Percentiles rank a stretch among this genome's conserved stretches.
These are phyloP conservation scores for Neosilurus hyrtlii DNA, from an alignment of 2,797 vertebrate genomes.

Conservation along the genomic window DNA sequence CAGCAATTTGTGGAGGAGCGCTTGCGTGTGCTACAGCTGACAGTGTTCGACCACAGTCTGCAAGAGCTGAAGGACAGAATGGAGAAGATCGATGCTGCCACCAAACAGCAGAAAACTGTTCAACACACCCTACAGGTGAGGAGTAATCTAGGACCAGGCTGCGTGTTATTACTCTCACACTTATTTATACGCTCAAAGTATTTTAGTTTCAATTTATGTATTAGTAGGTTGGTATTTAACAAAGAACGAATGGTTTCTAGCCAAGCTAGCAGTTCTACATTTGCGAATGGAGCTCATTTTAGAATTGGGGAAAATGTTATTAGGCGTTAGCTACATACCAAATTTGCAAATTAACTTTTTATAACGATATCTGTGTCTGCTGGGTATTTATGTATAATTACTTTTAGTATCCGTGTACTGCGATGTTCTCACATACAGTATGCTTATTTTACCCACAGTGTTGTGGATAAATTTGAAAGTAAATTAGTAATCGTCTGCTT, in stretches of 20 bases:
- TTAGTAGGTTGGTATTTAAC: background rate
- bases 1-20: conserved; percentile 90
- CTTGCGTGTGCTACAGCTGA: conserved; percentile 79
- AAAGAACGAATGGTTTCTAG: too few relatives aligned
- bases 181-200: background rate
- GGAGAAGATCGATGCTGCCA: conserved; percentile 88
- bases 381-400: background rate
- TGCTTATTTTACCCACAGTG: background rate
- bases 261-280: background rate
- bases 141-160: background rate
- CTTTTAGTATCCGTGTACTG: background rate
- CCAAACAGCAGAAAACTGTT: conserved; percentile 83
- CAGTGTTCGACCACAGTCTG: conserved; percentile 85
- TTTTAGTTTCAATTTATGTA: too few relatives aligned
- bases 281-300: background rate
- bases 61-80: conserved; percentile 88
- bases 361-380: background rate
- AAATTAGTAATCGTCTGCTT: background rate
- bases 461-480: background rate
- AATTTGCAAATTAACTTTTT: background rate
- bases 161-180: background rate
- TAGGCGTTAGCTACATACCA: background rate
- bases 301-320: background rate
- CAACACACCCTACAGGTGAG: conserved; percentile 71
- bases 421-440: background rate